Base-by-base conservation (phyloP, 2,888 invertebrate genomes). In the Congeria kusceri region DNA sequence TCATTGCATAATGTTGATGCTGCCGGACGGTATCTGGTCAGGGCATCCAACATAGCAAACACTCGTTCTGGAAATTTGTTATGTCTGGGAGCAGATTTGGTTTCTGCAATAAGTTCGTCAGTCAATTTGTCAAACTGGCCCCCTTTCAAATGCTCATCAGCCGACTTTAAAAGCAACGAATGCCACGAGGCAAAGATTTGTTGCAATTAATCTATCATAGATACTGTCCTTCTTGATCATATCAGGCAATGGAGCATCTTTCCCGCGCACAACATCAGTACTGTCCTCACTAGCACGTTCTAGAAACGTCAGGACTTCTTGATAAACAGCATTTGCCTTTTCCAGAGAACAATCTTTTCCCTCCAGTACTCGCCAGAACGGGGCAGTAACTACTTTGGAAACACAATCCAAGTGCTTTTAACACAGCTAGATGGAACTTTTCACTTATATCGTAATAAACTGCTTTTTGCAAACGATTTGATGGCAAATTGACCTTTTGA, bases 1-100 rank as follows among this genome's bases (percentile, higher is more conserved):
- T 79, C 70, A 66, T 70, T 79, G 29, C 79, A 74, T n/a, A 79
- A 32, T 15, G 70, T 70, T 5, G 79, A 79, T 15, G 79, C 79
- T 28, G 63, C 66, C 56, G 74, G 74, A 3, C 74, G 27, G 27
- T 46, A 74, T 18, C 66, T 27, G n/a, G 69, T 74, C 7, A 79
- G 47, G 44, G 74, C 70, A 70, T 79, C 74, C 11, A 79, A 49
- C 18, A 74, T 25, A 25, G 79, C 74, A 79, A 79, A n/a, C n/a
- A n/a, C n/a, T n/a, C n/a, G n/a, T n/a, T n/a, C n/a, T n/a, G n/a
- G n/a, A n/a, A n/a, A n/a, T 58, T 74, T 74, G 28, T 74, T 79
- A 23, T 79, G 79, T 18, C 70, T 46, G 23, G 79, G 70, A 18
- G 47, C 44, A 20, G 74, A 74, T 29, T 39, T 29, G 3, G 72